phyloP scores from a whole-genome alignment of 2,888 invertebrate genomes.

The Didymodactylos carnosus region DNA sequence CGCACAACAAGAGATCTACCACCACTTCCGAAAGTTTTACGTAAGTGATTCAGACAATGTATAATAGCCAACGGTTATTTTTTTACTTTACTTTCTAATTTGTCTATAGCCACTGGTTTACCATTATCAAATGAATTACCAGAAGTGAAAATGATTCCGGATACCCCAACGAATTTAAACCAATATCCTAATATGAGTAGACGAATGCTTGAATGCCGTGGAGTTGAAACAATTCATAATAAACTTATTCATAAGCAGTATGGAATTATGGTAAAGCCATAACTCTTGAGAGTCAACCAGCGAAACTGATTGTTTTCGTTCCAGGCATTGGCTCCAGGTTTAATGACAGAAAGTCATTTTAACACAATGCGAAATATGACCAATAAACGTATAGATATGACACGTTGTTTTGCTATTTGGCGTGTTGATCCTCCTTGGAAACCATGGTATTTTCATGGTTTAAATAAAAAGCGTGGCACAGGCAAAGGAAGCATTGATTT shows the following conservation, averaged over 20 bases:
- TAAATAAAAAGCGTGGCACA: constrained; percentile 78
- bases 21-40: background rate
- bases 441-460: constrained; percentile 53
- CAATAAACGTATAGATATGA: constrained; percentile 55
- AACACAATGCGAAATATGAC: constrained; percentile 65
- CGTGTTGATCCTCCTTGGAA: constrained; percentile 86
- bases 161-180: background rate
- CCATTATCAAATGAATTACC: background rate
- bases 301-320: constrained; percentile 18
- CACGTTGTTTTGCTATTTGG: constrained; percentile 79
- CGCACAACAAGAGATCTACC: background rate
- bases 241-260: constrained; percentile 67
- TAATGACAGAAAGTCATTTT: constrained; percentile 56
- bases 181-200: background rate
- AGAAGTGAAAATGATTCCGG: background rate
- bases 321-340: constrained; percentile 63
- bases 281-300: background rate
- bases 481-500: constrained; percentile 85
- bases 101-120: background rate
- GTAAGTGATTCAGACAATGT: background rate
- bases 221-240: constrained; percentile 68
- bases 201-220: constrained; percentile 37
- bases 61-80: background rate
- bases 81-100: background rate
- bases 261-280: constrained; percentile 75